Base-by-base conservation (phyloP, 2,113 vertebrate species). In the Danionella cerebrum region DNA sequence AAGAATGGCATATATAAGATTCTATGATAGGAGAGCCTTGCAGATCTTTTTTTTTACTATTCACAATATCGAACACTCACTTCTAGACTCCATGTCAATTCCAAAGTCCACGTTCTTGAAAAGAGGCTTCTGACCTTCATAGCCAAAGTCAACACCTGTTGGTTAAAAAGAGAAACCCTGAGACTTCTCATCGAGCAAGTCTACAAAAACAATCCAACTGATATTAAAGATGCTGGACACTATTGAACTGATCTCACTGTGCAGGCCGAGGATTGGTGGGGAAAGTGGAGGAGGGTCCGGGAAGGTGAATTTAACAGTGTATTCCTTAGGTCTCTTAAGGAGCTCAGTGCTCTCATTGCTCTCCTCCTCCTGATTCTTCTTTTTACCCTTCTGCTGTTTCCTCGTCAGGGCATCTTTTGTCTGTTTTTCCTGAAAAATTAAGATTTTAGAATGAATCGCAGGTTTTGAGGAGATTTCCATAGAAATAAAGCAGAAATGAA, bases 291-390 rank as follows among this genome's bases (percentile, higher is more conserved):
- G 93, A 0, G 93, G 93, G 78, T 95, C 76, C 0, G 93, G 93
- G 80, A 96, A 96, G 8, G 93, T 95, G 77, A 96, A 96, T 77
- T 94, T 93, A 48, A 95, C 93, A 0, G 89, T 95, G 79, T 96
- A 96, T 47, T 96, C 93, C 71, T 81, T 90, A 1, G 93, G 93
- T 33, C 90, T 87, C 82, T 91, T 94, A 33, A 96, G 85, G 22
- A 96, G 87, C 73, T 94, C 92, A 0, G 87, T 79, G 19, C 78
- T 79, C 0, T 94, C 92, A 1, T 77, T 85, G 0, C 88, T 88
- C 60, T 94, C 92, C 70, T 94, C 92, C 19, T 94, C 92, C 33
- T 85, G 82, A 18, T 89, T 87, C 67, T 93, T 96, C 79, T 91
- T 90, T 55, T 89, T 90, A 29, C 91, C 89, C 27, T 93, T 96